Conservation (phyloP, 2,888 invertebrate genomes). For the Mechanitis mazaeus region DNA sequence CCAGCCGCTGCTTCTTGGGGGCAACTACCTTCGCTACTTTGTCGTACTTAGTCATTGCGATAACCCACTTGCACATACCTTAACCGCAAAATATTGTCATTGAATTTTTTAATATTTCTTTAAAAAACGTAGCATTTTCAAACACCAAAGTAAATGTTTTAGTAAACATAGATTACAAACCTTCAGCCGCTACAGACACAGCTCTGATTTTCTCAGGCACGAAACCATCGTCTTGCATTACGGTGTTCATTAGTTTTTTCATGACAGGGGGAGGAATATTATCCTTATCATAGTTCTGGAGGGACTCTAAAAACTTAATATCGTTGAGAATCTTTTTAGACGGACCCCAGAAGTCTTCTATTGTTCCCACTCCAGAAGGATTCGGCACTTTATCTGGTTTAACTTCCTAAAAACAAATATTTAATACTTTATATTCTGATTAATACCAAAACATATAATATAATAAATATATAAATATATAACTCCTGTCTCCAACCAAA, state of each 20-base stretch:
- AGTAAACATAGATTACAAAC: constrained; percentile 42
- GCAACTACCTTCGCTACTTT: constrained; percentile 93
- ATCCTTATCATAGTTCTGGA: constrained; percentile 94
- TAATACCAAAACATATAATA: too few species aligned
- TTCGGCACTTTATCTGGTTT: constrained; percentile 93
- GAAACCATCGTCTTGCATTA: constrained; percentile 89
- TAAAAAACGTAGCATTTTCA: too few species aligned
- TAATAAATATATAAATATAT: too few species aligned
- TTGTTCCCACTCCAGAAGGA: constrained; percentile 87
- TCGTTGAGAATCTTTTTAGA: constrained; percentile 93
- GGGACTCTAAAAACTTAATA: constrained; percentile 91
- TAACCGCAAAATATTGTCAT: background rate
- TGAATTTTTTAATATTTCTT: background rate
- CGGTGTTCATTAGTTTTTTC: constrained; percentile 87
- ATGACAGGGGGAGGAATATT: constrained; percentile 91
- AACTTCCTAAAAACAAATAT: constrained; percentile 75
- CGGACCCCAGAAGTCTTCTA: constrained; percentile 96
- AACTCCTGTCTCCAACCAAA: too few species aligned
- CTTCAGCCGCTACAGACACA: constrained; percentile 94
- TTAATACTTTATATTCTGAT: background rate
- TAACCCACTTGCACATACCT: constrained; percentile 94
- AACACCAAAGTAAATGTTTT: too few species aligned
- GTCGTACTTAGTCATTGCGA: constrained; percentile 96
- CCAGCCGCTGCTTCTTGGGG: constrained; percentile 94
- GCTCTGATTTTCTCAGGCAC: constrained; percentile 93